phyloP scores from a whole-genome alignment of 2,888 invertebrate species.

The Emmelina monodactyla region DNA sequence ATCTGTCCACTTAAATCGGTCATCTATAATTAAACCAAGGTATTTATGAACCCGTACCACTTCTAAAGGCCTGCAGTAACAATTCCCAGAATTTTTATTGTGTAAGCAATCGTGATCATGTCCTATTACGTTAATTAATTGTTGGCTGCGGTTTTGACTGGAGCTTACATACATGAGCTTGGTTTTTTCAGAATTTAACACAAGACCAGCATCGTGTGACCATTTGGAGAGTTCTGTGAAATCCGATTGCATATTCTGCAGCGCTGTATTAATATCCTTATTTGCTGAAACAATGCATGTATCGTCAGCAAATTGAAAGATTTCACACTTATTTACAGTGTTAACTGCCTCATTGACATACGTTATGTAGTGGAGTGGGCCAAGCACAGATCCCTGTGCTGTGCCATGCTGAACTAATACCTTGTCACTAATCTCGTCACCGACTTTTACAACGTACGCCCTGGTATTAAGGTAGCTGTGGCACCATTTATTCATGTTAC shows the following conservation, averaged over 20 bases:
- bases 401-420: constrained; percentile 10
- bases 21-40: constrained; percentile 11
- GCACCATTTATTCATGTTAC: constrained; percentile 10
- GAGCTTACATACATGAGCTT: constrained; percentile 10
- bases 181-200: constrained; percentile 14
- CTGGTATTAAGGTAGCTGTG: constrained; percentile 10
- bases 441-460: constrained; percentile 9
- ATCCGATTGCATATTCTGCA: constrained; percentile 7
- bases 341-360: constrained; percentile 13
- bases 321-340: constrained; percentile 4
- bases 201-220: constrained; percentile 16
- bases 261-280: constrained; percentile 3
- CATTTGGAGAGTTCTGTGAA: constrained; percentile 11
- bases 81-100: neutral
- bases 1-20: constrained; percentile 8
- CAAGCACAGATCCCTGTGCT: constrained; percentile 16
- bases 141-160: neutral
- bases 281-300: constrained; percentile 15
- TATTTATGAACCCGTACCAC: constrained; percentile 7
- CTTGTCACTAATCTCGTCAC: constrained; percentile 6
- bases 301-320: constrained; percentile 17
- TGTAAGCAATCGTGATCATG: constrained; percentile 7
- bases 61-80: constrained; percentile 3
- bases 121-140: neutral
- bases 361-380: constrained; percentile 13